These are phyloP conservation scores for Drosophila ercepeae DNA, from an alignment of 1,140 invertebrate genomes.

Conservation along the genomic window DNA sequence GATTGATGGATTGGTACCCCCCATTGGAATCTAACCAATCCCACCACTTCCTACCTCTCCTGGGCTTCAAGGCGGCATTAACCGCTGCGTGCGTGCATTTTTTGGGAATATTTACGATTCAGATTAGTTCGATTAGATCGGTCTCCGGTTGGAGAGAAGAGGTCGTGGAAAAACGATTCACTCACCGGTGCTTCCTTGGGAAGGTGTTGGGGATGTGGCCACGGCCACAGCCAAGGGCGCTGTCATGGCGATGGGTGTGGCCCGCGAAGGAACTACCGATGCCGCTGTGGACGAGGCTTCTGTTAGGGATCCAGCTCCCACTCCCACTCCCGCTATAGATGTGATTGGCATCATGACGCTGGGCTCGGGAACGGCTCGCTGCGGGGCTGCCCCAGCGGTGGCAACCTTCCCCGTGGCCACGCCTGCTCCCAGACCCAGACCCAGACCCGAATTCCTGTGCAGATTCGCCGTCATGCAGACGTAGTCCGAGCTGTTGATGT, in stretches of 20 bases:
- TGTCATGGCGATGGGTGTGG: slow-evolving; percentile 64
- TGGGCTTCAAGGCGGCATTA: slow-evolving; percentile 62
- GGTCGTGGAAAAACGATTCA: background rate
- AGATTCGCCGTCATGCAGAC: slow-evolving; percentile 88
- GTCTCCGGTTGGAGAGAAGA: background rate
- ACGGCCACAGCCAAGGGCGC: slow-evolving; percentile 65
- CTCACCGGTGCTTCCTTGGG: slow-evolving; percentile 78
- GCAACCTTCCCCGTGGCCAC: slow-evolving; percentile 24
- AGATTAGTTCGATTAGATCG: slow-evolving; percentile 15
- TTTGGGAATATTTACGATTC: background rate
- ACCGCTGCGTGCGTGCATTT: slow-evolving; percentile 51
- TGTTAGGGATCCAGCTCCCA: background rate
- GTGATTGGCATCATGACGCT: slow-evolving; percentile 6
- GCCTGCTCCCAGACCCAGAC: slow-evolving; percentile 11
- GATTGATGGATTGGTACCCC: slow-evolving; percentile 2
- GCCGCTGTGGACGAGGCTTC: slow-evolving; percentile 6
- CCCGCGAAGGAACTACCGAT: slow-evolving; percentile 39
- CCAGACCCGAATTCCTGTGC: slow-evolving; percentile 55
- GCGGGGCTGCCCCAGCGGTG: slow-evolving; percentile 18
- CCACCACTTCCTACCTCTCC: slow-evolving; percentile 53
- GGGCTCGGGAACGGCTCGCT: slow-evolving; percentile 28
- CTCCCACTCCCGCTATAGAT: background rate
- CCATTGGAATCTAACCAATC: slow-evolving; percentile 6
- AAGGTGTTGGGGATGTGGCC: slow-evolving; percentile 80
- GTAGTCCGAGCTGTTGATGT: slow-evolving; percentile 88